A percentile compares a stretch with the other conserved stretches of the same genome.
phyloP scores from a whole-genome alignment of 2,113 vertebrate genomes.

The Turnix velox region DNA sequence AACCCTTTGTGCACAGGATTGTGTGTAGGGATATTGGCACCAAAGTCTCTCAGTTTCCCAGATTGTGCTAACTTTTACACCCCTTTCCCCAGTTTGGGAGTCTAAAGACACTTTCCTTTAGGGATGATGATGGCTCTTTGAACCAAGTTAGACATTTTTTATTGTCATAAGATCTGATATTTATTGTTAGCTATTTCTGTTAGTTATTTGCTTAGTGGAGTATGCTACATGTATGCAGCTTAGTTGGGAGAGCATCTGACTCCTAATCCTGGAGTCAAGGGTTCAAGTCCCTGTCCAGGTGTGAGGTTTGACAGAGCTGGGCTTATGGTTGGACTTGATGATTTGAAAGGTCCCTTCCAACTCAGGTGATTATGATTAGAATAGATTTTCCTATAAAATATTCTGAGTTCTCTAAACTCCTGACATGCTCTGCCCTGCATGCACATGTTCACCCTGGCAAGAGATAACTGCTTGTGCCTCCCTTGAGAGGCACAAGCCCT shows the following conservation, averaged over 20 bases:
- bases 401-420: not conserved
- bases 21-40: not conserved
- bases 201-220: not conserved
- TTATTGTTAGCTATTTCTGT: not conserved
- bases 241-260: too few relatives aligned
- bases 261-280: too few relatives aligned
- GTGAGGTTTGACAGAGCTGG: too few relatives aligned
- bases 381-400: not conserved
- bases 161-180: not conserved
- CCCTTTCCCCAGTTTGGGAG: not conserved
- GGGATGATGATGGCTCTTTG: not conserved
- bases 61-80: not conserved
- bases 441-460: rapidly evolving
- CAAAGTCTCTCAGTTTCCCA: not conserved
- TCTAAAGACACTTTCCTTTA: not conserved
- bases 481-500: not conserved
- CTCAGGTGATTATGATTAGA: too few relatives aligned
- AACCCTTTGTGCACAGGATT: rapidly evolving
- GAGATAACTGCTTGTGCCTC: not conserved
- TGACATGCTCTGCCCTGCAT: not conserved
- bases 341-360: too few relatives aligned
- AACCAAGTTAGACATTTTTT: not conserved
- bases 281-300: too few relatives aligned
- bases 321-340: too few relatives aligned
- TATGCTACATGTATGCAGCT: too few relatives aligned